Conservation (phyloP, 2,113 vertebrate species). For the Gallinago media region DNA sequence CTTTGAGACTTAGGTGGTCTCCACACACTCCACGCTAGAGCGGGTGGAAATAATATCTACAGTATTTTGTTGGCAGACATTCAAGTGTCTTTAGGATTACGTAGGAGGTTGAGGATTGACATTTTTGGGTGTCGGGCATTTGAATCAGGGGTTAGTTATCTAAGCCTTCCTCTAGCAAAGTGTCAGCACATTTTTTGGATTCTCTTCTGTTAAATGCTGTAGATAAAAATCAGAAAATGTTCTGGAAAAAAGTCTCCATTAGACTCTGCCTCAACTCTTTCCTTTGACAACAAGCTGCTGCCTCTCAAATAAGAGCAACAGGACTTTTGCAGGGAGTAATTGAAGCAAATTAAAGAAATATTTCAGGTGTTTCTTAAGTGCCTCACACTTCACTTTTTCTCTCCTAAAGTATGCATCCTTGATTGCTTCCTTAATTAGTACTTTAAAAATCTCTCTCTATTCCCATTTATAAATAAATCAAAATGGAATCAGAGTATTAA, state of each 20-base stretch:
- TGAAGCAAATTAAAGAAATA: slow-evolving; percentile 34
- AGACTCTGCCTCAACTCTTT: neutral
- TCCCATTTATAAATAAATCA: slow-evolving; percentile 46
- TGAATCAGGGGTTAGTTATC: neutral
- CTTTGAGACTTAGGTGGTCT: neutral
- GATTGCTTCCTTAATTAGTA: slow-evolving; percentile 63
- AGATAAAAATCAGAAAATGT: neutral
- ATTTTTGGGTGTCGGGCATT: neutral
- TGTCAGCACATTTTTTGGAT: neutral
- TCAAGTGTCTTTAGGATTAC: neutral
- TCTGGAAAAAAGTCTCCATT: neutral
- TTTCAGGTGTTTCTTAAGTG: slow-evolving; percentile 26
- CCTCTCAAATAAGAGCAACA: neutral
- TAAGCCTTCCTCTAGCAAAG: neutral
- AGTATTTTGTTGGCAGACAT: neutral
- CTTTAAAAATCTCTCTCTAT: neutral
- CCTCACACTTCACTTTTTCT: slow-evolving; percentile 1
- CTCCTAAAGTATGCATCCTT: slow-evolving; percentile 13
- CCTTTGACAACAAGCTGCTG: neutral
- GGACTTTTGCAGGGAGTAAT: neutral
- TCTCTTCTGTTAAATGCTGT: neutral
- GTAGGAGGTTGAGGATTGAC: neutral
- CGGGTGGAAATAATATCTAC: neutral
- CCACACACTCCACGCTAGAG: neutral
- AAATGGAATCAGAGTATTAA: slow-evolving; percentile 19